Evolutionary conservation across 2,888 invertebrate species (phyloP), one percentile per base, ranked within the genome.

Genomic region (Zaprionus obscuricornis): DNA sequence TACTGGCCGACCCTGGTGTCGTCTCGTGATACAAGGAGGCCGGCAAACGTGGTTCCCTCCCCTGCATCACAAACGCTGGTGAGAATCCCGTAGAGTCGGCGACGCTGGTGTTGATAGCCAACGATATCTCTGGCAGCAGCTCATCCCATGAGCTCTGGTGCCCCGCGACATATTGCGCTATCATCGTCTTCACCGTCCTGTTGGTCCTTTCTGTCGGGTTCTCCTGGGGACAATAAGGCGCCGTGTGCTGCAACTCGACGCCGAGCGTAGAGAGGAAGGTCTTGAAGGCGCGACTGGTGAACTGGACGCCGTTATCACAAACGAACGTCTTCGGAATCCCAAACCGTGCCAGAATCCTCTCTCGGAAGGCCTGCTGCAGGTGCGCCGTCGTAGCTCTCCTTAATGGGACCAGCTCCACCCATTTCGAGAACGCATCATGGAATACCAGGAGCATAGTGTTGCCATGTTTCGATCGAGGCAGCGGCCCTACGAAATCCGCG

Each of bases 341-440:
- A n/a, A n/a, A n/a, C n/a, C n/a, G n/a, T n/a, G n/a, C n/a, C n/a
- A n/a, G n/a, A n/a, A n/a, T n/a, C n/a, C n/a, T 10, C 2, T n/a
- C n/a, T n/a, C n/a, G n/a, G n/a, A n/a, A n/a, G n/a, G n/a, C n/a
- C n/a, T n/a, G n/a, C n/a, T n/a, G 10, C 20, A 42, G 6, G 1
- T 14, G 33, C 11, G 43, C 37, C 1, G 17, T 18, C 6, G 51
- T 51, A 1, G 59, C 52, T 7, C 18, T 39, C 1, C 55, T 18
- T 2, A 45, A 6, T 1, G 52, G 43, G 8, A 63, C 40, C 11
- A 54, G 20, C n/a, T 63, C 52, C 0, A 52, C 43, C 52, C 50
- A 60, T 37, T 64, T 60, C 8, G 50, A 46, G 22, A 67, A 59
- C 3, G 26, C 10, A 13, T 66, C 58, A 10, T 45, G 26, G 29